Base-by-base conservation (phyloP, 2,113 vertebrate genomes). In the Sphaerodactylus townsendi region DNA sequence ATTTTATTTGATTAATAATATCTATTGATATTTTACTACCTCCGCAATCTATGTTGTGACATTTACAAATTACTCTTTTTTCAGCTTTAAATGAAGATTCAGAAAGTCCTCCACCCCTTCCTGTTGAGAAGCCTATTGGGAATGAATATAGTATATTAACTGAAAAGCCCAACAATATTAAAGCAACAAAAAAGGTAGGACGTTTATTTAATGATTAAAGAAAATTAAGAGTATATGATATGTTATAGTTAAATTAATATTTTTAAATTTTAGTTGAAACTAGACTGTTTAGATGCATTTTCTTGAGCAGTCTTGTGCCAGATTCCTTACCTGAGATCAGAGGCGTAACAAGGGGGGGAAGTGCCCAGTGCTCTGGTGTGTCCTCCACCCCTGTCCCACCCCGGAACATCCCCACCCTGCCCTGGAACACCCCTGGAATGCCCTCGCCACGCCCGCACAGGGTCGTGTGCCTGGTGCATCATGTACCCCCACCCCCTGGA, bases 71-170 rank as follows among this genome's bases (percentile, higher is more conserved):
- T 88, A 72, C 35, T 85, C 0, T 13, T 88, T 93, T 90, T 93
- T 39, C 93, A 97, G 97, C 95, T 90, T 94, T 92, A 92, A 94
- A 94, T 85, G 92, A 95, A 66, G 90, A 89, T 64, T 83, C 82
- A 72, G 97, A 97, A 90, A 90, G 86, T 41, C 95, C 96, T 85
- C 97, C 97, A 0, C 96, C 98, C 66, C 97, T 97, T 37, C 97
- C 98, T 75, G 79, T 90, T 84, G 97, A 97, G 93, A 98, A 96
- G 79, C 96, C 98, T 44, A 94, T 98, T 56, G 97, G 98, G 64
- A 95, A 93, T 72, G 90, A 95, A 7, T 94, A 86, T 7, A 73
- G 6, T 73, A 37, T 92, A 39, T 39, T 86, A 65, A 76, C 87
- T 82, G 92, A 89, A 89, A 97, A 94, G 86, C 81, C 85, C 65